A percentile compares a stretch with the other conserved stretches of the same genome.
Evolutionary conservation across 2,888 invertebrate species (phyloP).

Genomic region (Spodoptera picta): DNA sequence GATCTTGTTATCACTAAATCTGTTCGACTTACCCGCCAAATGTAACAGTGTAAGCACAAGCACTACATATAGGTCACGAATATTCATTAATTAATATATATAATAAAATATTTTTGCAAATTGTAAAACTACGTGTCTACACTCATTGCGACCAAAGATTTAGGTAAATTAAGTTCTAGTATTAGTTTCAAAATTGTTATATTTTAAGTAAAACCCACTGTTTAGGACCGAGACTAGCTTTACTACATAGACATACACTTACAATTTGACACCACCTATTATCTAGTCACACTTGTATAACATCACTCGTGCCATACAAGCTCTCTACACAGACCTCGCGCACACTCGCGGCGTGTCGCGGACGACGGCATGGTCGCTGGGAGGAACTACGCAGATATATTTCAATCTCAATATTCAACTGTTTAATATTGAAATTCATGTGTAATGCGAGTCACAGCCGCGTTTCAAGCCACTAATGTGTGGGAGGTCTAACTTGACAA

Average conservation of each 20-base stretch:
- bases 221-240: conserved; percentile 49
- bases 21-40: conserved; percentile 12
- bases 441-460: conserved; percentile 7
- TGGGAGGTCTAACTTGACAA: conserved; percentile 34
- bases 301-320: conserved; percentile 76
- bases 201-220: conserved; percentile 59
- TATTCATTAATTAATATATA: conserved; percentile 6
- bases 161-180: conserved; percentile 70
- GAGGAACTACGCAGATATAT: conserved; percentile 7
- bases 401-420: conserved; percentile 15
- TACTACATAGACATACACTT: conserved; percentile 62
- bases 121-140: conserved; percentile 66
- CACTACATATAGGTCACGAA: conserved; percentile 27
- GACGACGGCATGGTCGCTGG: conserved; percentile 10
- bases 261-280: conserved; percentile 66
- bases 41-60: conserved; percentile 33
- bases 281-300: conserved; percentile 77
- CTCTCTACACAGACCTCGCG: conserved; percentile 64
- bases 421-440: conserved; percentile 16
- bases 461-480: conserved; percentile 31
- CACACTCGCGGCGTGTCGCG: conserved; percentile 34
- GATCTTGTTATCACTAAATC: neutral
- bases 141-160: conserved; percentile 86
- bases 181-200: conserved; percentile 62
- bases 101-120: conserved; percentile 32